phyloP scores from a whole-genome alignment of 2,113 vertebrate genomes.

The Psophia crepitans region DNA sequence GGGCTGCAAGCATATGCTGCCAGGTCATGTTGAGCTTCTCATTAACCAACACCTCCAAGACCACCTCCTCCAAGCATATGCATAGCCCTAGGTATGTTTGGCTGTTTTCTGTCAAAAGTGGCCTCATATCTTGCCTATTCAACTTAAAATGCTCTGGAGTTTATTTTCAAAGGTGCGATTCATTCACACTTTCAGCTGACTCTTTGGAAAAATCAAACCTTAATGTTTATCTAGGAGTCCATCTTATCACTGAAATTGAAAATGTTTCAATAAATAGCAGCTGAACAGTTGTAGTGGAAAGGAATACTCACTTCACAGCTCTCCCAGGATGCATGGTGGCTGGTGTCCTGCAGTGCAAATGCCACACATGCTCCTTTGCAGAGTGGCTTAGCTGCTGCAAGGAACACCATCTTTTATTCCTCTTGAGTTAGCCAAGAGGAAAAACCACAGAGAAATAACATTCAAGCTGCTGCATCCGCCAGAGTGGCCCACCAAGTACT shows the following conservation, averaged over 20 bases:
- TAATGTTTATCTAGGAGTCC: neutral
- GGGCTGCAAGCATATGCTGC: no score
- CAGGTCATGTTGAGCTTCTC: no score
- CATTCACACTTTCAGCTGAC: neutral
- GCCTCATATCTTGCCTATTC: neutral
- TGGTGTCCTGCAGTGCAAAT: neutral
- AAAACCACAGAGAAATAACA: neutral
- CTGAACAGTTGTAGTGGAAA: neutral
- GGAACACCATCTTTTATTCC: neutral
- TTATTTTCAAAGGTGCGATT: neutral
- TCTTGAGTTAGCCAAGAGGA: neutral
- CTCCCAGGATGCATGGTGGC: neutral
- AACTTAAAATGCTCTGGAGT: neutral
- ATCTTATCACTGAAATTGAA: neutral
- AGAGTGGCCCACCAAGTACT: no score
- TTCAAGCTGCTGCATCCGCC: rapidly evolving
- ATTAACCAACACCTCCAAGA: no score
- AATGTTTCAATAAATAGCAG: neutral
- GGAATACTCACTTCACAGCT: neutral
- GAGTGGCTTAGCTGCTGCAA: neutral
- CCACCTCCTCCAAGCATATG: no score
- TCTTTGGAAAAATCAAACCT: neutral
- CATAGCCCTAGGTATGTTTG: rapidly evolving
- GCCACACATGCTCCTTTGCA: rapidly evolving
- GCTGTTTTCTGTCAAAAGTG: neutral